Conservation (phyloP, 1,140 invertebrate species). For the Plectrocnemia conspersa region DNA sequence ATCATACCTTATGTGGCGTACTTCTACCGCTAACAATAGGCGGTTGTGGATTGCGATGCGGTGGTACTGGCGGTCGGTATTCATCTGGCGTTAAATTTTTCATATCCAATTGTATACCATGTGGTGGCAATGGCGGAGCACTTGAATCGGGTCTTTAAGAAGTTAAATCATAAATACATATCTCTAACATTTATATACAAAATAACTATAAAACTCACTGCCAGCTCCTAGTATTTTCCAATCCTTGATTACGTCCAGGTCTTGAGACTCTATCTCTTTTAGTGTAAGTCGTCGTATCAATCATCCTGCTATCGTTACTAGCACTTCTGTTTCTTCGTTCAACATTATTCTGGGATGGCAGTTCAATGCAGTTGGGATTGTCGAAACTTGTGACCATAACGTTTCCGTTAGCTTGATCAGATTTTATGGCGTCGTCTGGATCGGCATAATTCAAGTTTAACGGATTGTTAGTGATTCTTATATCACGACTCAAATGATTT, state of each 20-base stretch:
- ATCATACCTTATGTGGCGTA: slow-evolving; percentile 30
- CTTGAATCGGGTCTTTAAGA: slow-evolving; percentile 27
- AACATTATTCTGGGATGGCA: slow-evolving; percentile 51
- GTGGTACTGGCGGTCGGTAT: slow-evolving; percentile 80
- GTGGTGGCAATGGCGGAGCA: slow-evolving; percentile 56
- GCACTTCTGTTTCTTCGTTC: slow-evolving; percentile 21
- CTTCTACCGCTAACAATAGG: slow-evolving; percentile 38
- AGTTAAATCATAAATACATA: not conserved
- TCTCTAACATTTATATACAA: not conserved
- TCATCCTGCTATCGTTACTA: slow-evolving; percentile 41
- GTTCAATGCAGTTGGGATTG: slow-evolving; percentile 68
- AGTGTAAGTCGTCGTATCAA: slow-evolving; percentile 70
- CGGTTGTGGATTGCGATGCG: slow-evolving; percentile 65
- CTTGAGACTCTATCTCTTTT: slow-evolving; percentile 53
- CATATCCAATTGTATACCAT: slow-evolving; percentile 41
- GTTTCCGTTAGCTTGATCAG: slow-evolving; percentile 44
- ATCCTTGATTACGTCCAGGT: slow-evolving; percentile 41
- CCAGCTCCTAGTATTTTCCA: slow-evolving; percentile 43
- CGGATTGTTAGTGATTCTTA: slow-evolving; percentile 74
- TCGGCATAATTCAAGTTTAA: slow-evolving; percentile 63
- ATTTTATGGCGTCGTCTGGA: slow-evolving; percentile 55
- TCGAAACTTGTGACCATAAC: slow-evolving; percentile 58
- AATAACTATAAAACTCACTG: slow-evolving; percentile 41
- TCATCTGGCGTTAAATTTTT: slow-evolving; percentile 50
- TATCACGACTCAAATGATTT: slow-evolving; percentile 48